Base-by-base conservation (phyloP, 1,140 invertebrate species). In the Zophobas atratus region DNA sequence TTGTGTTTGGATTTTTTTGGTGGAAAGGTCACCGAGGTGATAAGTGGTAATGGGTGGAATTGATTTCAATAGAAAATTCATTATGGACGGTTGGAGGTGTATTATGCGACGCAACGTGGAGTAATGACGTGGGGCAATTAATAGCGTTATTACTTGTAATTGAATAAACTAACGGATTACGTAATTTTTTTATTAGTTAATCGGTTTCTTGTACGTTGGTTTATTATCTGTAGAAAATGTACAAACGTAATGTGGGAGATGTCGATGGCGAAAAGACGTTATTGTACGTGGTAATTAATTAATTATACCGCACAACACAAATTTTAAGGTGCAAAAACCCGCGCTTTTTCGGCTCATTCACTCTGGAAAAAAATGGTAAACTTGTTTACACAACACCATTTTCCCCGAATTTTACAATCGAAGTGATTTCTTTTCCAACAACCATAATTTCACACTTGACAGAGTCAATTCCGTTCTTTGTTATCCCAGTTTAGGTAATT, bases 111-210 rank as follows among this genome's bases (percentile, higher is more conserved):
- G 43, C 43, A 3, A 4, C 43, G 8, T 46, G 8, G 8, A 46
- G 43, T 46, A 46, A 46, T 46, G 43, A 46, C 8, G 43, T 46
- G 43, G 43, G 8, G 43, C 43, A 46, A 46, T 46, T 46, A 46
- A 46, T 46, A 8, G 43, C 43, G 43, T 8, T 46, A 46, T 46
- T 57, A 57, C 34, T 1, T 57, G 32, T 33, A 57, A 57, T 57
- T 57, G 55, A 57, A 57, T 57, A 35, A 35, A 6, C 20, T 57
- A 57, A 57, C 55, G 20, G 55, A 20, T 57, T 57, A 2, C 3
- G 33, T 46, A 46, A 4, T 46, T 46, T 46, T 46, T 46, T 46
- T 46, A 46, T 46, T 46, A 8, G 43, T 46, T 46, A 46, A 46
- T 3, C 43, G 43, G 43, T 46, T 46, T 46, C 43, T 46, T 46